phyloP scores from a whole-genome alignment of 1,140 invertebrate genomes.

The silkworm (Bombyx mori) region ASM3026992v2 NC_085107.1:9698001-9698500 shows the following conservation, averaged over 20 bases:
- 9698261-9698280: slow-evolving; percentile 33
- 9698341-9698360: slow-evolving; percentile 14
- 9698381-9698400: no score
- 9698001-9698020: slow-evolving; percentile 15
- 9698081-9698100: no score
- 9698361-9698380: not conserved
- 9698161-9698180: not conserved
- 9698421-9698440: no score
- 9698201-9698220: slow-evolving; percentile 17
- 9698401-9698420: no score
- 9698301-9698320: slow-evolving; percentile 32
- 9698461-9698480: no score
- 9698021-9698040: no score
- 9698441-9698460: no score
- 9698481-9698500: no score
- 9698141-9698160: not conserved
- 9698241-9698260: slow-evolving; percentile 33
- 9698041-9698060: no score
- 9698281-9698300: slow-evolving; percentile 28
- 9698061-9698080: no score
- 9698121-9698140: slow-evolving; percentile 2
- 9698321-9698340: slow-evolving; percentile 25
- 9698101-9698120: no score
- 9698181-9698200: slow-evolving; percentile 16
- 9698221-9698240: slow-evolving; percentile 28